Percentiles rank a stretch among this genome's conserved stretches.
Evolutionary conservation across 2,113 vertebrate genomes (phyloP).

Genomic region (Scortum barcoo): DNA sequence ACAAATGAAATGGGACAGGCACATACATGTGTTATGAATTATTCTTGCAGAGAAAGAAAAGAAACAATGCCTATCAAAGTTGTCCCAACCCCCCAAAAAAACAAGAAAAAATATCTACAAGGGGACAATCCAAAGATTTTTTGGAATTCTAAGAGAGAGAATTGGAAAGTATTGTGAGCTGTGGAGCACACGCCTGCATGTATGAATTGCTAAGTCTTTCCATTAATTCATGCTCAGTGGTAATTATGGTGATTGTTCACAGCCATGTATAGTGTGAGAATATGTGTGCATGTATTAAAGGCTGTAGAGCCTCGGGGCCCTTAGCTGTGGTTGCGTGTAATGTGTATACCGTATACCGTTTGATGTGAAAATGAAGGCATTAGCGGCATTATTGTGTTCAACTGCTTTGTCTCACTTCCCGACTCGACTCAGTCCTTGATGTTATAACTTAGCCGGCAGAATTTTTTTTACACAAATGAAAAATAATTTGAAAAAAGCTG

Average conservation of each 20-base stretch:
- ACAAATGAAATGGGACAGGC: slow-evolving; percentile 1
- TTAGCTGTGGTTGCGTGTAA: not conserved
- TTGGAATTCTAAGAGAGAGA: not conserved
- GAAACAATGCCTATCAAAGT: not conserved
- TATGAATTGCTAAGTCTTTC: not conserved
- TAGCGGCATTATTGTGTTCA: not conserved
- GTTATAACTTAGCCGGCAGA: not conserved
- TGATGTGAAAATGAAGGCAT: slow-evolving; percentile 17
- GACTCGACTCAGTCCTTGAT: not conserved
- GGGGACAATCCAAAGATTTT: not conserved
- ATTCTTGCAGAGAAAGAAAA: not conserved
- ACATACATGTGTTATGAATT: not conserved
- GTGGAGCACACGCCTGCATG: not conserved
- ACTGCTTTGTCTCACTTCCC: not conserved
- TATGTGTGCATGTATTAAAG: not conserved
- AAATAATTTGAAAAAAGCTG: not conserved
- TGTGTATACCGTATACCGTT: not conserved
- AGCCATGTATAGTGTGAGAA: not conserved
- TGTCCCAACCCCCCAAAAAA: not conserved
- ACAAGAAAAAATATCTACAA: not conserved
- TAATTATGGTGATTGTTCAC: slow-evolving; percentile 13
- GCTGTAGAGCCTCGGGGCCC: not conserved
- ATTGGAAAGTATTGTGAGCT: not conserved
- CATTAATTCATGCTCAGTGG: not conserved
- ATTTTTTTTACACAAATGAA: not conserved